phyloP scores from a whole-genome alignment of 1,140 invertebrate genomes.

The Aphaenogaster floridana region DNA sequence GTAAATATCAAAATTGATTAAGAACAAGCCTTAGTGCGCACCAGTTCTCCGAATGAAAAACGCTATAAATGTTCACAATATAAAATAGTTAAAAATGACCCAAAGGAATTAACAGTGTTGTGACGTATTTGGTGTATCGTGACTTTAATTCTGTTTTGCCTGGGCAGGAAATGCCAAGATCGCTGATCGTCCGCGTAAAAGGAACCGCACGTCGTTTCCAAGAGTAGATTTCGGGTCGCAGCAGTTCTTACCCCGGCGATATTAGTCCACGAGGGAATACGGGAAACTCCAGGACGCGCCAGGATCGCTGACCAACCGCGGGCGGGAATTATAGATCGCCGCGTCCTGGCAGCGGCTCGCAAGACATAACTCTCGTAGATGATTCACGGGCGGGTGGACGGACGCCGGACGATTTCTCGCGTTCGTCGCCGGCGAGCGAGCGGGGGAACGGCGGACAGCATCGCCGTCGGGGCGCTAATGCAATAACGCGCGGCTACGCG shows the following conservation, averaged over 20 bases:
- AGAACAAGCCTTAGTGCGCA: no score
- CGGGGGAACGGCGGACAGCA: conserved; percentile 52
- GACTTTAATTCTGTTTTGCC: no score
- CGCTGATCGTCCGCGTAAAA: background rate
- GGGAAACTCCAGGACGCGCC: conserved; percentile 18
- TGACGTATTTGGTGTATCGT: no score
- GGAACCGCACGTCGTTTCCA: background rate
- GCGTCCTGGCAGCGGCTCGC: conserved; percentile 56
- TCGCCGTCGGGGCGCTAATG: conserved; percentile 80
- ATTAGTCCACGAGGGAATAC: conserved; percentile 10
- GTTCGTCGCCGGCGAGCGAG: conserved; percentile 54
- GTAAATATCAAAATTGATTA: no score
- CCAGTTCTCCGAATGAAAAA: no score
- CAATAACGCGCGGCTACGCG: conserved; percentile 83
- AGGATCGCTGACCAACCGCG: conserved; percentile 51
- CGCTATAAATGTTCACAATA: no score
- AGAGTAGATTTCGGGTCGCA: background rate
- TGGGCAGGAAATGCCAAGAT: background rate
- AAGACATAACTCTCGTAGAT: conserved; percentile 79
- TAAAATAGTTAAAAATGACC: no score
- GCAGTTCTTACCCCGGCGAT: background rate
- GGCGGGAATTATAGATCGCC: conserved; percentile 63
- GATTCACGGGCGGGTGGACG: conserved; percentile 76
- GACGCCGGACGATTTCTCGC: conserved; percentile 60
- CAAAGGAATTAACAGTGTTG: no score